Percentiles rank a stretch among this genome's conserved stretches.
These are phyloP conservation scores for Drosophila lacicola DNA, from an alignment of 2,888 invertebrate species.

Conservation along the genomic window DNA sequence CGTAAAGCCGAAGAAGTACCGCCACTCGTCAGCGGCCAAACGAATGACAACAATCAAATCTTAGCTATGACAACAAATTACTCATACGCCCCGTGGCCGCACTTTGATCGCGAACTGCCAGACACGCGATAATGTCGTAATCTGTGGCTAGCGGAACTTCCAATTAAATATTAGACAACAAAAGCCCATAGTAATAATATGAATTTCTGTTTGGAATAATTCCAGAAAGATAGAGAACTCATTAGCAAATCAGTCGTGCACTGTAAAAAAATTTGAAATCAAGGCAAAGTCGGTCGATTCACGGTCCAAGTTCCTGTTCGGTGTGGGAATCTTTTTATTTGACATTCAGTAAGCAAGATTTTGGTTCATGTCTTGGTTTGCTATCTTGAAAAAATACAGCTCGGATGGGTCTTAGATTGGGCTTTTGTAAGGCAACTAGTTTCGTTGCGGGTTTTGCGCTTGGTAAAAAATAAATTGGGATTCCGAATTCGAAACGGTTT, in stretches of 20 bases:
- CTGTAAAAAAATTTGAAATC: not conserved
- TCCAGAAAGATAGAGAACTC: not conserved
- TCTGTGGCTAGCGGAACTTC: conserved; percentile 22
- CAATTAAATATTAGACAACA: conserved; percentile 22
- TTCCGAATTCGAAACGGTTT: no score
- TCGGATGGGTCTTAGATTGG: no score
- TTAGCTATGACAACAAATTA: conserved; percentile 41
- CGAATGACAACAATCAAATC: conserved; percentile 17
- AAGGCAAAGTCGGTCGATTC: no score
- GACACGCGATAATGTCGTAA: conserved; percentile 24
- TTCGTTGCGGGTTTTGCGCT: no score
- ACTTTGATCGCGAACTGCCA: conserved; percentile 54
- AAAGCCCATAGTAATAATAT: not conserved
- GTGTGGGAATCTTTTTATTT: no score
- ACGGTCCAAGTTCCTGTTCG: no score
- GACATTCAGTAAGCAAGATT: no score
- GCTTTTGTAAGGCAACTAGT: no score
- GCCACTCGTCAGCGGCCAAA: conserved; percentile 4
- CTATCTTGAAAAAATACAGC: no score
- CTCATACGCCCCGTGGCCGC: conserved; percentile 56
- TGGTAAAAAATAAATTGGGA: not conserved
- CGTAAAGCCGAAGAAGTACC: conserved; percentile 26
- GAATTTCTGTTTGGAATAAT: not conserved
- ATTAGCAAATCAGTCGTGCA: not conserved
- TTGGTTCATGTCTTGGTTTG: no score